Evolutionary conservation across 2,113 vertebrate species (phyloP).

Genomic region (Brevimyrus niger): DNA sequence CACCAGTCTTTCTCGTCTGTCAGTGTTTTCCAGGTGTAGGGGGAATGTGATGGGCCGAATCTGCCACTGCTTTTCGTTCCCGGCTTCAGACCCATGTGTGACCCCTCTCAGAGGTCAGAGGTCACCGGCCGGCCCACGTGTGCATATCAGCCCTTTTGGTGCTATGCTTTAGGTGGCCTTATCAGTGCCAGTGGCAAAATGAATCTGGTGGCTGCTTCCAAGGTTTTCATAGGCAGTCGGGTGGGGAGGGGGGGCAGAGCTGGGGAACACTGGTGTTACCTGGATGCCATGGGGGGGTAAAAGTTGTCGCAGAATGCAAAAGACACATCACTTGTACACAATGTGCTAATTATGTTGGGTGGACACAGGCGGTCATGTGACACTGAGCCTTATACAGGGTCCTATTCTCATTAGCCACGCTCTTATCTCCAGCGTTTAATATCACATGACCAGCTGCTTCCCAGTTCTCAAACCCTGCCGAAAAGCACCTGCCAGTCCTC

Average conservation of each 20-base stretch:
- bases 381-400: neutral
- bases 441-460: neutral
- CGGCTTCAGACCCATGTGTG: neutral
- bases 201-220: neutral
- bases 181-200: neutral
- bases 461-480: neutral
- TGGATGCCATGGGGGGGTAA: neutral
- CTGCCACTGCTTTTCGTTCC: neutral
- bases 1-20: neutral
- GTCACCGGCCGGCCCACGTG: neutral
- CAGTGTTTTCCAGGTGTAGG: neutral
- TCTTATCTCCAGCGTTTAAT: neutral
- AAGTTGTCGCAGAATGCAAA: neutral
- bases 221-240: neutral
- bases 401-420: neutral
- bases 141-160: neutral
- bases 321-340: neutral
- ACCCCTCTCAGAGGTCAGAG: neutral
- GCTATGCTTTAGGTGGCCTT: neutral
- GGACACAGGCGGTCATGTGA: neutral
- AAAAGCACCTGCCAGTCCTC: neutral
- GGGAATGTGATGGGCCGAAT: neutral
- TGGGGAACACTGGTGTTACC: neutral
- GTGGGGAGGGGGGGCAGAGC: neutral
- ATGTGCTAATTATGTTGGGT: neutral